Evolutionary conservation across 2,888 invertebrate genomes (phyloP).

Genomic region (Lasius fuliginosus): DNA sequence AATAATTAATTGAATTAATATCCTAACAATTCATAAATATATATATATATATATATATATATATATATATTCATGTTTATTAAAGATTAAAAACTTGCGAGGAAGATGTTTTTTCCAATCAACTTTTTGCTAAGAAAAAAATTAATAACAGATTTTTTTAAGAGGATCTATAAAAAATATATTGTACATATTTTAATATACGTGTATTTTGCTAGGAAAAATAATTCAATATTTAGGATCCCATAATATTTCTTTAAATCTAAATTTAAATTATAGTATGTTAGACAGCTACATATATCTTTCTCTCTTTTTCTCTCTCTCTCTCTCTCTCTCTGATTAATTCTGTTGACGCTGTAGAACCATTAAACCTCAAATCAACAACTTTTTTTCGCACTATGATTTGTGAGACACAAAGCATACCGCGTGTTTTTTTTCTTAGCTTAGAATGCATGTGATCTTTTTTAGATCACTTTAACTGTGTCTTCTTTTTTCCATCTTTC

Average conservation of each 20-base stretch:
- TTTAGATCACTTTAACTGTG: slow-evolving; percentile 35
- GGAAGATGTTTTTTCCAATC: neutral
- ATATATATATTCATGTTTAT: neutral
- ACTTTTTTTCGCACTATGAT: slow-evolving; percentile 26
- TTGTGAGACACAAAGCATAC: slow-evolving; percentile 39
- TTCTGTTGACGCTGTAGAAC: slow-evolving; percentile 41
- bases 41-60: no score
- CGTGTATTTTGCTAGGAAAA: neutral
- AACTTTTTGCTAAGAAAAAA: neutral
- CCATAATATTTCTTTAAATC: neutral
- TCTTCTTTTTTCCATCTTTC: neutral
- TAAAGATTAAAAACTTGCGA: neutral
- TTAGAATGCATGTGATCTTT: slow-evolving; percentile 15
- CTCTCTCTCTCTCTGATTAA: slow-evolving; percentile 12
- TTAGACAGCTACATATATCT: slow-evolving; percentile 2
- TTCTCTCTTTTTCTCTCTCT: neutral
- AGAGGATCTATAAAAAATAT: neutral
- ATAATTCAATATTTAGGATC: neutral
- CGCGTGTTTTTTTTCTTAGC: slow-evolving; percentile 17
- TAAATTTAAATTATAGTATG: neutral
- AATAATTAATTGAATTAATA: slow-evolving; percentile 23
- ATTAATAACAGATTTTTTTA: neutral
- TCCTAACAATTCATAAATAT: neutral
- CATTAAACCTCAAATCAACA: slow-evolving; percentile 30
- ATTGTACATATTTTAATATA: neutral